Evolutionary conservation across 2,113 vertebrate species (phyloP).

Genomic region (Mesitornis unicolor): DNA sequence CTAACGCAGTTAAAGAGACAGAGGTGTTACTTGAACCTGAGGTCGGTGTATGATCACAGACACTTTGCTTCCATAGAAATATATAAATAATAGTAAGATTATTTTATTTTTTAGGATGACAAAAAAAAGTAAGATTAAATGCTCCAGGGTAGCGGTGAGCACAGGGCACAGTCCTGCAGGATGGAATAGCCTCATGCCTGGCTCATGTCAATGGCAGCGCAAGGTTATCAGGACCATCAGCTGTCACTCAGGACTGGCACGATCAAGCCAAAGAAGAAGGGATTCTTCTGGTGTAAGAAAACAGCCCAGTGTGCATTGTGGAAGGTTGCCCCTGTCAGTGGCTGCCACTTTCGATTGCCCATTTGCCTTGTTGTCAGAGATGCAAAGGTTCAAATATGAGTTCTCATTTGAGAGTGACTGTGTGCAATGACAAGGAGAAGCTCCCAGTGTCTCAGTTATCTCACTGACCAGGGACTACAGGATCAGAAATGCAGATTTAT

Average conservation of each 20-base stretch:
- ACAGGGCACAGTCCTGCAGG: neutral
- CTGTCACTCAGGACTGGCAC: neutral
- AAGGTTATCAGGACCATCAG: slow-evolving; percentile 4
- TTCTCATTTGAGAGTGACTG: neutral
- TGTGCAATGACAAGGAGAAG: neutral
- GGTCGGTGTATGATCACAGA: neutral
- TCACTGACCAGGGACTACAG: neutral
- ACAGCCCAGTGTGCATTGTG: neutral
- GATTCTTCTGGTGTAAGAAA: neutral
- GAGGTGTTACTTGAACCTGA: neutral
- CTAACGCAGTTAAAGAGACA: neutral
- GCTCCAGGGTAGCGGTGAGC: neutral
- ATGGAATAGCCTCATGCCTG: neutral
- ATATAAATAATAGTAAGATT: neutral
- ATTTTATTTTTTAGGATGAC: neutral
- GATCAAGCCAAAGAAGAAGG: neutral
- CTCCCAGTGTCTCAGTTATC: neutral
- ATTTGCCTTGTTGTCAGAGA: neutral
- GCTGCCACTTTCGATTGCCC: neutral
- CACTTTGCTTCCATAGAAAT: neutral
- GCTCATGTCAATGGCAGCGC: neutral
- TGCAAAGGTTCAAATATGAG: neutral
- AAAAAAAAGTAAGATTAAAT: neutral
- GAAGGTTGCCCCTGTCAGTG: neutral
- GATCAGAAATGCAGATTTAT: neutral